Evolutionary conservation across 2,888 invertebrate genomes (phyloP).

Genomic region (Scaptomyza caliginosa): DNA sequence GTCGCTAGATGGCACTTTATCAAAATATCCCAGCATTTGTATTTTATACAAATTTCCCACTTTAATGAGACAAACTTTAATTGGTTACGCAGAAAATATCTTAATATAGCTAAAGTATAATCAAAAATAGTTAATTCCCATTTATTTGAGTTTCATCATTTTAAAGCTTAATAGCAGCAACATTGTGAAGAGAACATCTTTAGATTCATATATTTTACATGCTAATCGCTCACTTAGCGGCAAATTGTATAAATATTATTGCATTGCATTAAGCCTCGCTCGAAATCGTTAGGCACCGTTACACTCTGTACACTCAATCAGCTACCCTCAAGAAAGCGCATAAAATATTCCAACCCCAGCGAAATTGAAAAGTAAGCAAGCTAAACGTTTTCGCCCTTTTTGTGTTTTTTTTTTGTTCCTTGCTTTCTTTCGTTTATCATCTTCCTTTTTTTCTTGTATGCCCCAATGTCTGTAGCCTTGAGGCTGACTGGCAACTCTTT

Average conservation of each 20-base stretch:
- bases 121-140: no score
- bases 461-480: constrained; percentile 63
- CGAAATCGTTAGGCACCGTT: neutral
- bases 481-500: constrained; percentile 50
- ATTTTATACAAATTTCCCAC: neutral
- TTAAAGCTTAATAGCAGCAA: no score
- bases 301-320: neutral
- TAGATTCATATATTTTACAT: neutral
- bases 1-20: constrained; percentile 30
- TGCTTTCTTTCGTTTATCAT: neutral
- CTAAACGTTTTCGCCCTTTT: constrained; percentile 61
- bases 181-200: no score
- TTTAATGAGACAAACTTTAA: neutral
- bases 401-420: neutral
- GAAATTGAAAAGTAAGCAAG: constrained; percentile 73
- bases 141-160: no score
- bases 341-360: neutral
- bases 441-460: constrained; percentile 1
- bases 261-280: neutral
- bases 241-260: neutral
- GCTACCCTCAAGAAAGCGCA: neutral
- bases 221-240: neutral
- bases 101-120: neutral
- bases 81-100: neutral
- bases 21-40: neutral